Base-by-base conservation (phyloP, 2,113 vertebrate species). In the Hippocampus comes region DNA sequence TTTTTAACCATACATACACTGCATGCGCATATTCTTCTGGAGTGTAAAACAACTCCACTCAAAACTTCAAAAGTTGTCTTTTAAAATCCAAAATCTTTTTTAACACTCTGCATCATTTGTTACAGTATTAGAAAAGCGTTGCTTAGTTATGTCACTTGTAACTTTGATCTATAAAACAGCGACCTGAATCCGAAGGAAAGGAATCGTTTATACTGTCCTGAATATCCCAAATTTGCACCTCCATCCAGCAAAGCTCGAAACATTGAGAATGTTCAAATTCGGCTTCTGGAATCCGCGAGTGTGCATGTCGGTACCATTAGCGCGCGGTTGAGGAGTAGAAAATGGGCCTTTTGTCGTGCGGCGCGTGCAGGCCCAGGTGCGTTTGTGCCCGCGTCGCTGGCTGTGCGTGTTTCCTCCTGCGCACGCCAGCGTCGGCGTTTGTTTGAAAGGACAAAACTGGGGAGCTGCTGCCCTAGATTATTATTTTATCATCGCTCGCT, bases 391-490 rank as follows among this genome's bases (percentile, higher is more conserved):
- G 61, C 11, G 56, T 59, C 63, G 65, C 46, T 75, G 41, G 38
- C 23, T 73, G 23, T 71, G 27, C 51, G 66, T 49, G 56, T 41
- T 20, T 70, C 4, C 68, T 9, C 34, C 8, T 55, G 17, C 51
- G 67, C 27, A 49, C 61, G 57, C n/a, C 49, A 53, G 49, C 74
- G 68, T 70, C 56, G 48, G 18, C 70, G 72, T 67, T 82, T 67
- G 71, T 78, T 78, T 77, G 67, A 74, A 80, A 77, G 79, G 27
- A 80, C 41, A 73, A 76, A 75, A 71, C 38, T 17, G 59, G 83
- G 85, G 84, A 82, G 84, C 78, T 71, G 82, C 82, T 91, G 91
- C 75, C 90, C 91, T 89, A 91, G 89, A 92, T 93, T 88, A 92
- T 92, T 91, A 90, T 91, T 90, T 91, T 83, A 92, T 93, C 84